Conservation (phyloP, 1,140 invertebrate species). For the Drosophila virilis region DNA sequence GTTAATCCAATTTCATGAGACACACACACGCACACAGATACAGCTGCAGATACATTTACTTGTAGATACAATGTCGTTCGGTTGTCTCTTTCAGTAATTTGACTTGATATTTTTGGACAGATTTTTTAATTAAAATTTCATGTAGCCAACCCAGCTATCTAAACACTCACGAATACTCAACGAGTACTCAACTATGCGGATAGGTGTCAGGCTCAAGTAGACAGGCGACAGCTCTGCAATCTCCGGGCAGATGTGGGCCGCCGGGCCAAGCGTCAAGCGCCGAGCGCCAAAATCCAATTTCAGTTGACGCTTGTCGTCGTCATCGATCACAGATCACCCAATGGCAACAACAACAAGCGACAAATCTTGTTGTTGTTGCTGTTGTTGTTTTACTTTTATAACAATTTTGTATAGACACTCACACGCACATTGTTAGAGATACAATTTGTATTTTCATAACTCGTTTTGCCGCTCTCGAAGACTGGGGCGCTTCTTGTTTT, state of each 20-base stretch:
- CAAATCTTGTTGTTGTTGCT: slow-evolving; percentile 33
- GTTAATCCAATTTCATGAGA: slow-evolving; percentile 78
- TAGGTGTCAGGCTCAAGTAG: slow-evolving; percentile 55
- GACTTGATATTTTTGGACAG: slow-evolving; percentile 72
- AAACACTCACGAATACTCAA: slow-evolving; percentile 21
- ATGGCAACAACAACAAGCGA: slow-evolving; percentile 32
- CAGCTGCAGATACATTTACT: slow-evolving; percentile 53
- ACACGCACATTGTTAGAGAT: slow-evolving; percentile 51
- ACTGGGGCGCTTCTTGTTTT: slow-evolving; percentile 49
- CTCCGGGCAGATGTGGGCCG: slow-evolving; percentile 6
- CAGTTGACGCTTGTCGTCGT: slow-evolving; percentile 67
- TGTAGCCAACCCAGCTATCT: slow-evolving; percentile 61
- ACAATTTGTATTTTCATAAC: slow-evolving; percentile 82
- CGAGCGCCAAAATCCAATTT: slow-evolving; percentile 71
- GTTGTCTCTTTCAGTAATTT: slow-evolving; percentile 53
- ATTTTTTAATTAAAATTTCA: slow-evolving; percentile 82
- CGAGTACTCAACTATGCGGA: slow-evolving; percentile 23
- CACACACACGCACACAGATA: slow-evolving; percentile 10
- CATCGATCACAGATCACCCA: slow-evolving; percentile 72
- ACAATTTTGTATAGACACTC: slow-evolving; percentile 71
- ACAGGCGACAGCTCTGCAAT: slow-evolving; percentile 39
- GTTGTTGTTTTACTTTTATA: slow-evolving; percentile 41
- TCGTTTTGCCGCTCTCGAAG: slow-evolving; percentile 56
- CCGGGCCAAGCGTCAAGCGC: slow-evolving; percentile 31
- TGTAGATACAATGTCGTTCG: slow-evolving; percentile 38